A percentile compares a stretch with the other conserved stretches of the same genome.
phyloP scores from a whole-genome alignment of 1,140 invertebrate genomes.

The Episyrphus balteatus region DNA sequence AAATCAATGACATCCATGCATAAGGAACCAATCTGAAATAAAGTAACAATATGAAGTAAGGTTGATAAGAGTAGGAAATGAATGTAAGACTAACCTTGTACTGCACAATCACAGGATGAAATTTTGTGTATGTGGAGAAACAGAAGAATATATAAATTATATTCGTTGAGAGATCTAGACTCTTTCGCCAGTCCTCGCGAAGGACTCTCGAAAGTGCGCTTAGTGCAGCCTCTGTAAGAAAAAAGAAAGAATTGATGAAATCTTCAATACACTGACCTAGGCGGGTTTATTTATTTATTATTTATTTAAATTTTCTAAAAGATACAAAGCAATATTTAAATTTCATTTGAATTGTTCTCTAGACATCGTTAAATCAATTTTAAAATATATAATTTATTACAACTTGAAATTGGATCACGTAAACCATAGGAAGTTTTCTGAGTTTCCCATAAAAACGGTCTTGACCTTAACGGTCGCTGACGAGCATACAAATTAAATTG shows the following conservation, averaged over 20 bases:
- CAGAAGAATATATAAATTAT: conserved; percentile 96
- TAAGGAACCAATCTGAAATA: conserved; percentile 74
- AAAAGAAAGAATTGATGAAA: conserved; percentile 8
- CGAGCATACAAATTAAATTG: too few species aligned
- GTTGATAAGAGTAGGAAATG: background rate
- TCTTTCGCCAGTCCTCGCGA: conserved; percentile 93
- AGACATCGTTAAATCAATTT: too few species aligned
- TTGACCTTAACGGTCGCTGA: too few species aligned
- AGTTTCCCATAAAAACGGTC: too few species aligned
- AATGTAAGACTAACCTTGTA: conserved; percentile 56
- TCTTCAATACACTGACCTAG: background rate
- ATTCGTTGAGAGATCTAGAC: conserved; percentile 91
- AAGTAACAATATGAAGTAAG: conserved; percentile 14
- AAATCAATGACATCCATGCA: conserved; percentile 94
- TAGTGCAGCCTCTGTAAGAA: conserved; percentile 76
- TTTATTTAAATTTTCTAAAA: too few species aligned
- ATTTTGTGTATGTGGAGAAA: conserved; percentile 92
- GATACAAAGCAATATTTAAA: too few species aligned
- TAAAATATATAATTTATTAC: too few species aligned
- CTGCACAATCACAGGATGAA: conserved; percentile 84
- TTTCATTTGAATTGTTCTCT: too few species aligned
- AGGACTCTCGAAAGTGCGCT: conserved; percentile 89
- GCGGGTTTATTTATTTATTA: too few species aligned
- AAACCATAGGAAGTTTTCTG: too few species aligned
- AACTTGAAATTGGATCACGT: too few species aligned